Conservation (phyloP, 2,888 invertebrate species). For the Drosophila infuscata region DNA sequence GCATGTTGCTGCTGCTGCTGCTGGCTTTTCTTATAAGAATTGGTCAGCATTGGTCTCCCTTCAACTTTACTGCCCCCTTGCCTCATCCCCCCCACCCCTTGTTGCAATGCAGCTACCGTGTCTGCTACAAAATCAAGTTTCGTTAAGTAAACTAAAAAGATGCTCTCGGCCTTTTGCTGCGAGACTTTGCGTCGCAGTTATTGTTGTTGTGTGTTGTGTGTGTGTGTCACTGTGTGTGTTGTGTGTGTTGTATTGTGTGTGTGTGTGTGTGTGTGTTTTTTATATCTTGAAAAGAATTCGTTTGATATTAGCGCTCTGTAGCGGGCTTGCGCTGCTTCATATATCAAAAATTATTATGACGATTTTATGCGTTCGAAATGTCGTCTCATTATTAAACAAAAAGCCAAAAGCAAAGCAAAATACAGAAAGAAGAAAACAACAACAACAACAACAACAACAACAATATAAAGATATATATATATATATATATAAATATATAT, state of each 20-base stretch:
- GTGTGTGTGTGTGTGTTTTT: conserved; percentile 32
- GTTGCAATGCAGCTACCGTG: conserved; percentile 55
- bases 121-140: conserved; percentile 47
- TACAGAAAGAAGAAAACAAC: conserved; percentile 43
- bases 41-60: conserved; percentile 59
- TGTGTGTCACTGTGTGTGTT: conserved; percentile 35
- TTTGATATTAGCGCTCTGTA: conserved; percentile 83
- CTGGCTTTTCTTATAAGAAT: conserved; percentile 74
- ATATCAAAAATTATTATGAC: conserved; percentile 85
- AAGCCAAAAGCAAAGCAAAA: conserved; percentile 67
- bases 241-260: conserved; percentile 6
- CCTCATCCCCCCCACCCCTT: too few relatives aligned
- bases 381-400: conserved; percentile 84
- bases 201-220: conserved; percentile 19
- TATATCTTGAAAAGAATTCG: conserved; percentile 84
- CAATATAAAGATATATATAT: conserved; percentile 8
- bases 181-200: conserved; percentile 51
- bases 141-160: conserved; percentile 36
- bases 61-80: not conserved
- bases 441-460: not conserved
- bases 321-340: conserved; percentile 83
- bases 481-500: conserved; percentile 2
- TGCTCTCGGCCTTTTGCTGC: conserved; percentile 30
- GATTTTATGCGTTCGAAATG: conserved; percentile 85
- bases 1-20: conserved; percentile 53